phyloP scores from a whole-genome alignment of 30 jellyfish, hydroid and myxozoan genomes.

The Kudoa iwatai region DNA sequence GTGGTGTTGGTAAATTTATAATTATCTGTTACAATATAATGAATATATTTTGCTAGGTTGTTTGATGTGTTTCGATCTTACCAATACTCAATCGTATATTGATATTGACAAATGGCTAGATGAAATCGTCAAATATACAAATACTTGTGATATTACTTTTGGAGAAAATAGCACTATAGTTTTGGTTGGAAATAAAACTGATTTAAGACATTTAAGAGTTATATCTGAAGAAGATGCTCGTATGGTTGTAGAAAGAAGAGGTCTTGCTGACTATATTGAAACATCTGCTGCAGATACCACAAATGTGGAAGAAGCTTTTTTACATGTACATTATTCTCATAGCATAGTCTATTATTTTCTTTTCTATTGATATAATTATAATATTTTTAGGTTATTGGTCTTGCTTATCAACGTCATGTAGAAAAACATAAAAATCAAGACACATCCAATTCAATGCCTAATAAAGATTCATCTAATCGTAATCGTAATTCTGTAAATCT shows the following conservation, averaged over 20 bases:
- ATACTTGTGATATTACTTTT: no score
- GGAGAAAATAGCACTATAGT: not conserved
- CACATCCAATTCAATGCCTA: no score
- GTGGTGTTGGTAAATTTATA: conserved; percentile 3
- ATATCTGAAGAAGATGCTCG: conserved; percentile 1
- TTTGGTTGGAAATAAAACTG: conserved; percentile 3
- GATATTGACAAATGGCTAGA: conserved; percentile 1
- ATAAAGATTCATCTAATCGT: no score
- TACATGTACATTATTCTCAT: no score
- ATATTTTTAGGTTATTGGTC: no score
- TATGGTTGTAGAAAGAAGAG: not conserved
- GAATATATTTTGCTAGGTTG: no score
- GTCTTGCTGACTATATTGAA: conserved; percentile 1
- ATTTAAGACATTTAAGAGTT: conserved; percentile 2
- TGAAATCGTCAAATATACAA: not conserved
- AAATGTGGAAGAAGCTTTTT: conserved; percentile 3
- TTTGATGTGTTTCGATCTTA: conserved; percentile 1
- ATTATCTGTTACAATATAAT: no score
- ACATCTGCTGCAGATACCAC: conserved; percentile 3
- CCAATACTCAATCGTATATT: not conserved
- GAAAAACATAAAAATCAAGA: no score
- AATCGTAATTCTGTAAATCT: no score
- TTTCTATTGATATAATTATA: no score
- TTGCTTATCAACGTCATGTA: no score
- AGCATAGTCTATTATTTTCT: no score